Conservation (phyloP, 2,113 vertebrate species). For the Oostethus manadensis region DNA sequence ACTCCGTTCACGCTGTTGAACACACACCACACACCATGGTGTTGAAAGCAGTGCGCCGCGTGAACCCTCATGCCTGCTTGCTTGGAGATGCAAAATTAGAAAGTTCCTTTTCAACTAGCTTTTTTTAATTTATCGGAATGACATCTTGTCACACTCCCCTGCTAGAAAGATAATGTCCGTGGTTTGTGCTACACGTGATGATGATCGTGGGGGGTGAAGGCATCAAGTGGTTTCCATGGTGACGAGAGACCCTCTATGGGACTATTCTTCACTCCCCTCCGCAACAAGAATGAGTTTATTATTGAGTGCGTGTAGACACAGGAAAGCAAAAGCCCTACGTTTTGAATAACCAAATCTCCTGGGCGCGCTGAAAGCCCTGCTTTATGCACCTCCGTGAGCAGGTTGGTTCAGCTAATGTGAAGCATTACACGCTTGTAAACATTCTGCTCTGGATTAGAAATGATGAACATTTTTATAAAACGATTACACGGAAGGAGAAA, state of each 20-base stretch:
- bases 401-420: background rate
- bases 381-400: constrained; percentile 2
- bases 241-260: background rate
- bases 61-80: too few species aligned
- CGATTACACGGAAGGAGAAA: background rate
- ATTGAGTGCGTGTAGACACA: constrained; percentile 34
- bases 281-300: constrained; percentile 48
- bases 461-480: background rate
- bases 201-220: too few species aligned
- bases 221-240: constrained; percentile 3
- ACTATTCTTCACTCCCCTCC: background rate
- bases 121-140: too few species aligned
- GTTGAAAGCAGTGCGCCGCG: too few species aligned
- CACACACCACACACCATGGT: too few species aligned
- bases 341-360: constrained; percentile 38
- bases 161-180: too few species aligned
- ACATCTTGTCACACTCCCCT: too few species aligned
- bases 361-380: background rate
- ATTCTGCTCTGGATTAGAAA: background rate
- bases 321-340: constrained; percentile 36
- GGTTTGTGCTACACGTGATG: too few species aligned
- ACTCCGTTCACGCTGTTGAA: too few species aligned
- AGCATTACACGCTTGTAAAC: background rate
- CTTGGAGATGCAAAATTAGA: too few species aligned
- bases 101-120: too few species aligned